Conservation (phyloP, 2,888 invertebrate genomes). For the Mamestra brassicae region DNA sequence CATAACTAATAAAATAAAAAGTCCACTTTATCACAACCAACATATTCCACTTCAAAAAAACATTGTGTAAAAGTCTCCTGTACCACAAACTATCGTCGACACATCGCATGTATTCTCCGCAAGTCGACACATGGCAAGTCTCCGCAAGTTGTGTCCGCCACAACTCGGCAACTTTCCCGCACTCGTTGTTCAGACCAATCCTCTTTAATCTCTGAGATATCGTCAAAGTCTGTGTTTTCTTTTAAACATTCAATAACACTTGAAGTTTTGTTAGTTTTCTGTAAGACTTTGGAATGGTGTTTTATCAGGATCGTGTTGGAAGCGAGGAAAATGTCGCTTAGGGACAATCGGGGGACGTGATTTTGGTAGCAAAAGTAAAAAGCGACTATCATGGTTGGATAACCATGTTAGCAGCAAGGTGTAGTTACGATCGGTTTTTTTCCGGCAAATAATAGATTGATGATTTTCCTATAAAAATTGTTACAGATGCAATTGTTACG, state of each 20-base stretch:
- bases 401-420: no score
- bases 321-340: not conserved
- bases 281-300: constrained; percentile 11
- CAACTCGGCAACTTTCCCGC: constrained; percentile 23
- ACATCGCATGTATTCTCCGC: constrained; percentile 22
- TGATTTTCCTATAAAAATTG: not conserved
- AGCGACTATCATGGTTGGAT: not conserved
- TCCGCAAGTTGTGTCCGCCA: constrained; percentile 15
- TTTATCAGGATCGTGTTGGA: constrained; percentile 12
- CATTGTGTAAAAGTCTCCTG: not conserved
- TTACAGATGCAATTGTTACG: no score
- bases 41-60: not conserved
- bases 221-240: constrained; percentile 47
- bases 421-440: not conserved
- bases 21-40: not conserved
- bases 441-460: not conserved
- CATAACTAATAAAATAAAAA: not conserved
- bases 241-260: constrained; percentile 61
- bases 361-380: not conserved
- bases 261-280: constrained; percentile 39
- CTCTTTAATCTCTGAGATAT: constrained; percentile 53
- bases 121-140: constrained; percentile 15
- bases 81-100: constrained; percentile 1
- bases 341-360: no score
- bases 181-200: constrained; percentile 26